Base-by-base conservation (phyloP, 2,797 vertebrate genomes). In the Micromesistius poutassou region DNA sequence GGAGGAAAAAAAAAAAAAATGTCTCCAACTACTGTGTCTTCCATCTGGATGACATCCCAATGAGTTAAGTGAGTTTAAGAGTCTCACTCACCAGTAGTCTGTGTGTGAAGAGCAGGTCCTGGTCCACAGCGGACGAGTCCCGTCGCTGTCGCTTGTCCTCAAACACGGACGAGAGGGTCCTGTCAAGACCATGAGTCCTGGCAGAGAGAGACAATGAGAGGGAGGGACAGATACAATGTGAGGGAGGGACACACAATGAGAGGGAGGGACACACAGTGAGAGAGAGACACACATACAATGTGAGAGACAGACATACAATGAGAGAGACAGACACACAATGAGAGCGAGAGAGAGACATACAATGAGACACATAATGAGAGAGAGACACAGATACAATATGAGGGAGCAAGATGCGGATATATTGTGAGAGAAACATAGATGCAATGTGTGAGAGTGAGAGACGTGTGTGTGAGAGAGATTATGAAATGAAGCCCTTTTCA, bases 71-170 rank as follows among this genome's bases (percentile, higher is more conserved):
- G 2, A 16, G 42, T 40, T 40, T 7, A 40, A 42, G 40, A 16
- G 2, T 50, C 40, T 4, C 75, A 4, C 90, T 90, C 83, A 94
- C 94, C 90, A 93, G 83, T 2, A 92, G 74, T 38, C 70, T 85
- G 71, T 92, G 89, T 74, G 79, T 86, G 73, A 93, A 89, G 0
- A 93, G 85, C 4, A 93, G 84, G 25, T 91, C 87, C 71, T 93
- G 91, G 42, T 93, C 90, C 31, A 89, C 76, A 0, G 87, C 78
- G 30, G 76, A 79, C 1, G 82, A 25, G 1, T 77, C 46, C 16
- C 72, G 87, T 78, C 88, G 94, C 75, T 46, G 84, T 79, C 89
- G 92, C 75, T 94, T 94, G 75, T 92, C 90, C 78, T 77, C 25
- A 82, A 87, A 77, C 82, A 81, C 62, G 71, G 82, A 79, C 4